Percentiles rank a stretch among this genome's conserved stretches.
These are phyloP conservation scores for Myotis findleyi DNA, from an alignment of 2,797 vertebrate species.

Conservation along the genomic window DNA sequence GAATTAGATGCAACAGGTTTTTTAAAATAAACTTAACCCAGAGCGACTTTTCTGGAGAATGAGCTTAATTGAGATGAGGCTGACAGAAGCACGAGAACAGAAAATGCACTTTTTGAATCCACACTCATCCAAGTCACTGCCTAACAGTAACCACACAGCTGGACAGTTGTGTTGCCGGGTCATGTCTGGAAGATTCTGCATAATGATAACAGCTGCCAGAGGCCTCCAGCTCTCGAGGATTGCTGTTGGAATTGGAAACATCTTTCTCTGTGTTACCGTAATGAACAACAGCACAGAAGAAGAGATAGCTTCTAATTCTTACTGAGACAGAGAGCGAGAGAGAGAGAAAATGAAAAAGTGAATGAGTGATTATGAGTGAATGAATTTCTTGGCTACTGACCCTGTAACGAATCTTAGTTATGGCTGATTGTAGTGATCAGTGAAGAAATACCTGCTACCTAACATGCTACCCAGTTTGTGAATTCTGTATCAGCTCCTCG, in stretches of 20 bases:
- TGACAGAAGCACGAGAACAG: not conserved
- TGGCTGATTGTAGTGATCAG: not conserved
- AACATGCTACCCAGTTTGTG: not conserved
- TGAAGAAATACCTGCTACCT: not conserved
- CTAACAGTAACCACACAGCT: not conserved
- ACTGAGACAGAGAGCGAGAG: not conserved
- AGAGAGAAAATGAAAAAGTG: not conserved
- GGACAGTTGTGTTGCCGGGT: not conserved
- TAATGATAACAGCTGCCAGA: not conserved
- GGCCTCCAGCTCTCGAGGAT: not conserved
- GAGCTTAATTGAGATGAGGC: not conserved
- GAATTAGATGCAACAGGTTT: not conserved
- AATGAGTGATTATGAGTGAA: not conserved
- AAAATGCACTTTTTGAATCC: not conserved
- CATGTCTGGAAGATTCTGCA: not conserved
- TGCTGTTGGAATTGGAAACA: not conserved
- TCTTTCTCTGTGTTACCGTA: not conserved
- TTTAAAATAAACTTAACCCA: not conserved
- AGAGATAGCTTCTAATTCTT: not conserved
- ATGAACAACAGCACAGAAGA: not conserved
- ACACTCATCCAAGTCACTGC: not conserved
- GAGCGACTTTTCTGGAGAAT: not conserved
- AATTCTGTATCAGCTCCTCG: not conserved
- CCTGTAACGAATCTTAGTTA: not conserved
- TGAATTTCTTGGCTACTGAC: not conserved